Conservation (phyloP, 2,888 invertebrate genomes). For the Dynastes tityus region DNA sequence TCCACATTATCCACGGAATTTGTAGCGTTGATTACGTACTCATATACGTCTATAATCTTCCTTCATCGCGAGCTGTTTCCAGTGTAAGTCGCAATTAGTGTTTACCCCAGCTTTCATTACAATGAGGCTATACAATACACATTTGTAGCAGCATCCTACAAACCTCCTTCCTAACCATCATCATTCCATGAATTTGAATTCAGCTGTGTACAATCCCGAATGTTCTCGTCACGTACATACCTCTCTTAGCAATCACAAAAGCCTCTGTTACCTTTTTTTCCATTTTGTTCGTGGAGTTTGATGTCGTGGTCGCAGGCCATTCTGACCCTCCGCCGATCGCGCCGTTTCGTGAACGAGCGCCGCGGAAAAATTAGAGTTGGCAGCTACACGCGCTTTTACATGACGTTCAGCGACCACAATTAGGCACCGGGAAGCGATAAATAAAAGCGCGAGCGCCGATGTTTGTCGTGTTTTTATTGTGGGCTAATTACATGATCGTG, state of each 20-base stretch:
- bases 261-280: neutral
- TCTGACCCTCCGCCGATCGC: conserved; percentile 15
- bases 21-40: too few relatives aligned
- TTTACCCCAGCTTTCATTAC: too few relatives aligned
- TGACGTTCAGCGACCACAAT: conserved; percentile 65
- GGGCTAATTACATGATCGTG: neutral
- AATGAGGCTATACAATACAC: too few relatives aligned
- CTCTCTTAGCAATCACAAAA: conserved; percentile 2
- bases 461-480: neutral
- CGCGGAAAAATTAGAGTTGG: conserved; percentile 64
- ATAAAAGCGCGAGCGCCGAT: conserved; percentile 55
- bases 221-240: conserved; percentile 13
- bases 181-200: too few relatives aligned
- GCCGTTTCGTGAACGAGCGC: conserved; percentile 60
- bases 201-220: too few relatives aligned
- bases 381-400: conserved; percentile 64
- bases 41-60: too few relatives aligned
- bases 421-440: conserved; percentile 66
- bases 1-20: too few relatives aligned
- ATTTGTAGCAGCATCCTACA: too few relatives aligned
- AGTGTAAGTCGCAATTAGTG: too few relatives aligned
- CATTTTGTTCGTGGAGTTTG: neutral
- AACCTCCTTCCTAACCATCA: too few relatives aligned
- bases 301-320: conserved; percentile 23
- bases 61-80: too few relatives aligned